Evolutionary conservation across 2,797 vertebrate genomes (phyloP).

Genomic region (Alectoris magna): DNA sequence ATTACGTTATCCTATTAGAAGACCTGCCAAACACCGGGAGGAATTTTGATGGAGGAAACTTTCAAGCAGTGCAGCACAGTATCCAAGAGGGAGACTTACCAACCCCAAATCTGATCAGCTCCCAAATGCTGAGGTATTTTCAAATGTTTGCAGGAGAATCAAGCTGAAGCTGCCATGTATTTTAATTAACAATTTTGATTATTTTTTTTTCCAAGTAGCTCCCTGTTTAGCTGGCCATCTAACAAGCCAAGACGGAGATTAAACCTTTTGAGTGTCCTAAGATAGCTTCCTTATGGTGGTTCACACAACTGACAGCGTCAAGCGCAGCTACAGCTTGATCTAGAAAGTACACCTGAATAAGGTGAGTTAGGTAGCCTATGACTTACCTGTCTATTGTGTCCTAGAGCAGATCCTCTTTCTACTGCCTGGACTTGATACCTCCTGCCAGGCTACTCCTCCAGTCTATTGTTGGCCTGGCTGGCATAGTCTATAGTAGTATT

Average conservation of each 20-base stretch:
- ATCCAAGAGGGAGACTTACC: background rate
- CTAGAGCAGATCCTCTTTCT: background rate
- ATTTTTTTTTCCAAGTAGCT: background rate
- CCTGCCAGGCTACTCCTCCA: background rate
- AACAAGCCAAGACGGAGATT: background rate
- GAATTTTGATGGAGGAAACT: background rate
- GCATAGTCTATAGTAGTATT: no score
- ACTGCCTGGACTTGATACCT: background rate
- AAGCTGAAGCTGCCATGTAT: background rate
- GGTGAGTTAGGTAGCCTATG: background rate
- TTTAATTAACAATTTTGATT: background rate
- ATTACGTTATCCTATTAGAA: accelerated
- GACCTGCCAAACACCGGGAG: background rate
- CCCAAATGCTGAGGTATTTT: background rate
- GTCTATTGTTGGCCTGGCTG: background rate
- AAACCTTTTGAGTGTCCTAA: background rate
- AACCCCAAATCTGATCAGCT: background rate
- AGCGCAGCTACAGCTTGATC: background rate
- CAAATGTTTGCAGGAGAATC: background rate
- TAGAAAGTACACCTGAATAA: background rate
- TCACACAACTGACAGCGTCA: background rate
- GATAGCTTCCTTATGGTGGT: background rate
- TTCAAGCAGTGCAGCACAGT: background rate
- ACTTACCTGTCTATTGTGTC: background rate
- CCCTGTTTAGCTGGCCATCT: background rate